These are phyloP conservation scores for Euura lappo DNA, from an alignment of 1,140 invertebrate species.

Conservation along the genomic window DNA sequence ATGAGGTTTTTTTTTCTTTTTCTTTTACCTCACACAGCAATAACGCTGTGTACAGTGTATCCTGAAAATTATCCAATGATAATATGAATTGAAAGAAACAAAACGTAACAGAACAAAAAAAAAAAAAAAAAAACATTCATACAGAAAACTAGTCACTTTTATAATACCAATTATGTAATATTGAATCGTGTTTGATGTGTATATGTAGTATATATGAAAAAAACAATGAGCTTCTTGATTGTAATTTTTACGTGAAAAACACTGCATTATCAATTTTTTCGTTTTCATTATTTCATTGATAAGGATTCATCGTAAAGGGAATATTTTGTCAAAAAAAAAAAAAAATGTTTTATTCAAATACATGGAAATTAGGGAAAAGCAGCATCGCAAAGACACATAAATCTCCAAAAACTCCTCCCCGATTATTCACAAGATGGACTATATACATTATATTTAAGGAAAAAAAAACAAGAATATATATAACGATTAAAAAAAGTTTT, in stretches of 20 bases:
- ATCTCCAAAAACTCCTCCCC: too few relatives aligned
- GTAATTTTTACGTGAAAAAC: too few relatives aligned
- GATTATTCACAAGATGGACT: background rate
- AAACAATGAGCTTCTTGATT: too few relatives aligned
- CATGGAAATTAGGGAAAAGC: too few relatives aligned
- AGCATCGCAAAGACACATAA: too few relatives aligned
- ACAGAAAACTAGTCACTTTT: conserved; percentile 8
- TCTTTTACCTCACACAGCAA: background rate
- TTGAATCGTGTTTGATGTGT: too few relatives aligned
- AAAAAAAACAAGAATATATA: background rate
- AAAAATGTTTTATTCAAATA: too few relatives aligned
- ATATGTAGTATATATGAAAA: too few relatives aligned
- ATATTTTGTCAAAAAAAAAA: too few relatives aligned
- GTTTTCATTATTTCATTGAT: too few relatives aligned
- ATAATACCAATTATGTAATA: background rate
- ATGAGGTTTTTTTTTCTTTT: background rate
- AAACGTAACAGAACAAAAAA: conserved; percentile 22
- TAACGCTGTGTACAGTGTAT: background rate
- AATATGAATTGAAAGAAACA: conserved; percentile 5
- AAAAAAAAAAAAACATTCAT: conserved; percentile 17
- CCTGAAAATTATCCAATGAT: background rate
- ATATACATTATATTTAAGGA: background rate
- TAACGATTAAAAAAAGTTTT: background rate
- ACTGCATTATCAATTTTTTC: too few relatives aligned
- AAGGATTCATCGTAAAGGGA: too few relatives aligned